phyloP scores from a whole-genome alignment of 2,797 vertebrate species.

The Tamandua tetradactyla region DNA sequence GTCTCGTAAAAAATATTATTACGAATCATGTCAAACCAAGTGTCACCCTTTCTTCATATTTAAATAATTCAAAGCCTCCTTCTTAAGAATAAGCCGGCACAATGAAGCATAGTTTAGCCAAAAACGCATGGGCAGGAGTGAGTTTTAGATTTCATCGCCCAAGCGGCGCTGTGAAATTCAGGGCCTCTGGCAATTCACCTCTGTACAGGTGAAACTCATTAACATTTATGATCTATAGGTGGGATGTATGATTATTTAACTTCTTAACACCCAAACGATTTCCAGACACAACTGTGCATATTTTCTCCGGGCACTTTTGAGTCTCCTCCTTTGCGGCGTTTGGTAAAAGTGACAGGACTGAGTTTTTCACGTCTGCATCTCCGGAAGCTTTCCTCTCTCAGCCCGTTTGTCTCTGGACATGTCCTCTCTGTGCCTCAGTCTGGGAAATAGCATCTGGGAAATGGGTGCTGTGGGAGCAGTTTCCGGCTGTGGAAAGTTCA shows the following conservation, averaged over 20 bases:
- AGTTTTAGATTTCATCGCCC: neutral
- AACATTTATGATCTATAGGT: accelerated
- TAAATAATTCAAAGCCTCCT: neutral
- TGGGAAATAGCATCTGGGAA: no score
- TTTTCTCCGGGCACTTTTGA: neutral
- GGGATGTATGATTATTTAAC: neutral
- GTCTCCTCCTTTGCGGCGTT: accelerated
- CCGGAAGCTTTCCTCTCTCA: neutral
- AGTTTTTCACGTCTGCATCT: neutral
- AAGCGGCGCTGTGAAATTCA: neutral
- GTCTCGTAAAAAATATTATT: neutral
- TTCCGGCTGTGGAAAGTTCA: no score
- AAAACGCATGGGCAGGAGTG: accelerated
- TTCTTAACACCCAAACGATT: neutral
- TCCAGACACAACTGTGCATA: neutral
- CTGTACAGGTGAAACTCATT: neutral
- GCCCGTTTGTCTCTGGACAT: accelerated
- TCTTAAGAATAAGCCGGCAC: accelerated
- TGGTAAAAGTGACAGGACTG: neutral
- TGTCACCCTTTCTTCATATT: no score
- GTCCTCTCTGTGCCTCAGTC: no score
- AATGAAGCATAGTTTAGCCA: accelerated
- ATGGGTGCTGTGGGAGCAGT: no score
- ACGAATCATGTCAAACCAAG: neutral
- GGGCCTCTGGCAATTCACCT: accelerated